phyloP scores from a whole-genome alignment of 2,797 vertebrate species.

The Mus spretus region DNA sequence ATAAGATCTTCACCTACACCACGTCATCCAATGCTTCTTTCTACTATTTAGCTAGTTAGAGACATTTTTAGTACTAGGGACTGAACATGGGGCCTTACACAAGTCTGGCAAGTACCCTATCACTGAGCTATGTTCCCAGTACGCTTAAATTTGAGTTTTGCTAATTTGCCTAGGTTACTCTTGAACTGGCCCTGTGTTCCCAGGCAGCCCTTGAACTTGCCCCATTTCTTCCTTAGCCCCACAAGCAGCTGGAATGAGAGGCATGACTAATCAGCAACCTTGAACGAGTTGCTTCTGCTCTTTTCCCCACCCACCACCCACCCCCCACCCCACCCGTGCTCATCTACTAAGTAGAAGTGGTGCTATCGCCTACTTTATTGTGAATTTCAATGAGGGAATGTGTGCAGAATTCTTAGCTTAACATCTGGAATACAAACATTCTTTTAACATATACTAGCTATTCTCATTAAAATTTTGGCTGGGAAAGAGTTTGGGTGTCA shows the following conservation, averaged over 20 bases:
- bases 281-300: background rate
- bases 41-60: background rate
- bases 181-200: background rate
- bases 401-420: slow-evolving; percentile 20
- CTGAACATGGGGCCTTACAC: background rate
- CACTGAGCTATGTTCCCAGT: background rate
- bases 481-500: slow-evolving; percentile 3
- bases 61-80: background rate
- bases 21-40: background rate
- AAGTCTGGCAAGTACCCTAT: background rate
- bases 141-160: background rate
- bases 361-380: background rate
- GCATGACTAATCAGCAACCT: background rate
- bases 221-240: background rate
- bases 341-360: background rate
- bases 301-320: background rate
- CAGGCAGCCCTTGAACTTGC: background rate
- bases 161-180: background rate
- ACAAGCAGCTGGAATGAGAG: background rate
- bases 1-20: background rate
- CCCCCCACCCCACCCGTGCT: background rate
- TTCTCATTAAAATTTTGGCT: background rate
- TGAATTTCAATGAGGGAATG: background rate
- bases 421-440: background rate
- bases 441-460: background rate